Evolutionary conservation across 2,888 invertebrate species (phyloP).

Genomic region (Ichneumon xanthorius): DNA sequence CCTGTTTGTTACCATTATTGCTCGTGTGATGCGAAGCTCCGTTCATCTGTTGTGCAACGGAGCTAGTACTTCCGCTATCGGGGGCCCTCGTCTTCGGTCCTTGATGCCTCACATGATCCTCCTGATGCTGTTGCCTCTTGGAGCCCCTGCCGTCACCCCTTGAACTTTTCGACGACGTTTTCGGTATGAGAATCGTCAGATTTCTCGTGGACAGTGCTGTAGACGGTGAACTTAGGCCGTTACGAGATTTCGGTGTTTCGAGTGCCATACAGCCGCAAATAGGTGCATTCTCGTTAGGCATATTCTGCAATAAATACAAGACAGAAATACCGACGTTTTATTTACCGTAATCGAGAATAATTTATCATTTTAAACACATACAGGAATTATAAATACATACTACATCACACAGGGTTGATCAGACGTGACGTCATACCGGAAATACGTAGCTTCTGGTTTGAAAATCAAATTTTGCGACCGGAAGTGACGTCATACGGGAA

Average conservation of each 20-base stretch:
- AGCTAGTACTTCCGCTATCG: constrained; percentile 77
- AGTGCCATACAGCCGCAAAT: constrained; percentile 80
- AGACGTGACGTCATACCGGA: no score
- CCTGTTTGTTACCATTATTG: constrained; percentile 76
- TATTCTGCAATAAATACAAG: constrained; percentile 68
- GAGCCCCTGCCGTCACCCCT: constrained; percentile 73
- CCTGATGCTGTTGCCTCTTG: constrained; percentile 73
- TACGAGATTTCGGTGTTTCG: constrained; percentile 77
- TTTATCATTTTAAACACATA: no score
- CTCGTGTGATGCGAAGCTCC: constrained; percentile 67
- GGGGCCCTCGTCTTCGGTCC: constrained; percentile 74
- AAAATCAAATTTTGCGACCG: no score
- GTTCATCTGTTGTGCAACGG: constrained; percentile 75
- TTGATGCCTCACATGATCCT: constrained; percentile 65
- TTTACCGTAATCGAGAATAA: no score
- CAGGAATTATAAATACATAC: no score
- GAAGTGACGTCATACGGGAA: no score
- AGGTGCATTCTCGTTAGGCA: constrained; percentile 81
- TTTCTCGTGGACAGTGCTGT: constrained; percentile 74
- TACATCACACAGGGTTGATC: no score
- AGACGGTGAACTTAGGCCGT: constrained; percentile 64
- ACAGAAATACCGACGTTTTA: no score
- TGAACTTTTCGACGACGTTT: constrained; percentile 71
- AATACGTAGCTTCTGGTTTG: no score
- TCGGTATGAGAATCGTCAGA: constrained; percentile 76